These are phyloP conservation scores for Stegastes partitus DNA, from an alignment of 2,113 vertebrate species.

Conservation along the genomic window DNA sequence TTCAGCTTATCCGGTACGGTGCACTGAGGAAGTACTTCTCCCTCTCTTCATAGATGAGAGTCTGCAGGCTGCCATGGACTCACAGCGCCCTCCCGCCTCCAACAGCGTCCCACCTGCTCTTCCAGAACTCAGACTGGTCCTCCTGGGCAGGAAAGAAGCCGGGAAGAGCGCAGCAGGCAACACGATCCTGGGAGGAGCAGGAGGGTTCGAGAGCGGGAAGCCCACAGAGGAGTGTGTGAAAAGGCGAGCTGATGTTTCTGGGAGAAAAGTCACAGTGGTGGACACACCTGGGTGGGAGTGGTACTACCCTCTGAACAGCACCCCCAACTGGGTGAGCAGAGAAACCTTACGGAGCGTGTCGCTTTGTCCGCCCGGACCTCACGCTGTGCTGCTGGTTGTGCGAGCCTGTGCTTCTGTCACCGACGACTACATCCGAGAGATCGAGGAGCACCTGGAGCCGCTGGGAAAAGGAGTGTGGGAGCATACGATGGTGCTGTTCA, in stretches of 20 bases:
- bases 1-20: slow-evolving; percentile 60
- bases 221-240: slow-evolving; percentile 84
- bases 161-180: slow-evolving; percentile 82
- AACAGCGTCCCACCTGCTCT: slow-evolving; percentile 19
- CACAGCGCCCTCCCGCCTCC: neutral
- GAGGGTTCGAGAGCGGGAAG: slow-evolving; percentile 72
- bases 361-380: slow-evolving; percentile 81
- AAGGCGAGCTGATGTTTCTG: slow-evolving; percentile 61
- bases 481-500: slow-evolving; percentile 81
- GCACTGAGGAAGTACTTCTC: slow-evolving; percentile 69
- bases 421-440: slow-evolving; percentile 71
- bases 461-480: slow-evolving; percentile 76
- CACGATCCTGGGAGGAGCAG: slow-evolving; percentile 74
- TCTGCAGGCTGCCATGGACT: slow-evolving; percentile 53
- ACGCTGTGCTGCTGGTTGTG: slow-evolving; percentile 80
- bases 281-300: slow-evolving; percentile 87
- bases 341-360: slow-evolving; percentile 80
- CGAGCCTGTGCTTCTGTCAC: slow-evolving; percentile 78
- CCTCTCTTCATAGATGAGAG: slow-evolving; percentile 74
- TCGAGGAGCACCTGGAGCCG: slow-evolving; percentile 78
- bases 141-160: slow-evolving; percentile 81
- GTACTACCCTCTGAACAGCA: slow-evolving; percentile 84
- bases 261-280: slow-evolving; percentile 78
- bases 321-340: slow-evolving; percentile 81
- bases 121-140: slow-evolving; percentile 78